Evolutionary conservation across 2,888 invertebrate genomes (phyloP).

Genomic region (Ichneumoninae sp.): DNA sequence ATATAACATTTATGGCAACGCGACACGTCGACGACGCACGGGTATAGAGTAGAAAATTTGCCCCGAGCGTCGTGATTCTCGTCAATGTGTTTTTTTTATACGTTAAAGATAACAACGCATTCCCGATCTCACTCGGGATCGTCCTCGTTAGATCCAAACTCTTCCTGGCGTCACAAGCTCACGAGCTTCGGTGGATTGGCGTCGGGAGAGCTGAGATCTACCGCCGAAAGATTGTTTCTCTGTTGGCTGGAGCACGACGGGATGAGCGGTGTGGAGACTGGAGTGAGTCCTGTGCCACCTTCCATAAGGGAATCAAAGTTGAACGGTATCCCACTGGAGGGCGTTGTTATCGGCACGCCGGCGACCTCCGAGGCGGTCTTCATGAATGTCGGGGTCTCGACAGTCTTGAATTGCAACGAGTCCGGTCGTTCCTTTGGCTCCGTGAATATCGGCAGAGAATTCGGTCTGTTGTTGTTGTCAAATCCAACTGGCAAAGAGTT

Average conservation of each 20-base stretch:
- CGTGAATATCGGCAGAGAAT: constrained; percentile 82
- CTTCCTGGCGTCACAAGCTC: constrained; percentile 89
- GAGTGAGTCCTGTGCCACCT: constrained; percentile 96
- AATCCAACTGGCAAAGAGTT: constrained; percentile 87
- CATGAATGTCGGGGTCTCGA: constrained; percentile 82
- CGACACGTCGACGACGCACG: constrained; percentile 71
- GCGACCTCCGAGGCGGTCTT: constrained; percentile 88
- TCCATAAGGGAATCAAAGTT: constrained; percentile 97
- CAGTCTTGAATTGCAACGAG: constrained; percentile 78
- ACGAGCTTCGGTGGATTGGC: constrained; percentile 92
- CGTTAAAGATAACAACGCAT: not conserved
- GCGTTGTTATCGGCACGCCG: constrained; percentile 94
- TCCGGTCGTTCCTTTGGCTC: constrained; percentile 79
- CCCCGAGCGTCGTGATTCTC: constrained; percentile 65
- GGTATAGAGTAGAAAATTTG: constrained; percentile 14
- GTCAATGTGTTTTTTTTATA: constrained; percentile 10
- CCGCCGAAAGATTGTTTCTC: constrained; percentile 88
- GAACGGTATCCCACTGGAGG: constrained; percentile 94
- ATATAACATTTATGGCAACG: constrained; percentile 76
- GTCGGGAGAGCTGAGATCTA: constrained; percentile 90
- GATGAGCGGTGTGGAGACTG: constrained; percentile 90
- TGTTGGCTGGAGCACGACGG: constrained; percentile 92
- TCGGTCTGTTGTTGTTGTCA: constrained; percentile 83
- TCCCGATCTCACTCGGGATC: constrained; percentile 73
- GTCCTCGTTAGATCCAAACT: constrained; percentile 74